Evolutionary conservation across 2,797 vertebrate species (phyloP), one percentile per base, ranked within the genome.

Genomic region (Heterohyrax brucei): DNA sequence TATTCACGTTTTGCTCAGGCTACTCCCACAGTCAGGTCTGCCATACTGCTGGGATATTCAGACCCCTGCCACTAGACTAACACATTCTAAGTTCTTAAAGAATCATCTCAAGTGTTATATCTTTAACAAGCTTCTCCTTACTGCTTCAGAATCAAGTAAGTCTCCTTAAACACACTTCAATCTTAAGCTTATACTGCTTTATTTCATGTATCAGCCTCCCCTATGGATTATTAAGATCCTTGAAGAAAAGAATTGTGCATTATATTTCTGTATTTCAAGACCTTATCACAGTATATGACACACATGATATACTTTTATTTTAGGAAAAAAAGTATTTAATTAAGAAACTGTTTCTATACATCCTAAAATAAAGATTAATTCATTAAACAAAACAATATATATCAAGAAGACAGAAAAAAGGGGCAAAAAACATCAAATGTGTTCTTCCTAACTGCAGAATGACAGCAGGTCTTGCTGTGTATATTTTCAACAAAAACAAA

Each of bases 281-380:
- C 10, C 5, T 30, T 53, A 48, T n/a, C 59, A 95, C n/a, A 77
- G 7, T 89, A 81, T 24, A 26, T 62, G n/a, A 72, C n/a, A 72
- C 18, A 70, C 4, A n/a, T n/a, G 1, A 72, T 21, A 73, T 10
- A 53, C 39, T 39, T 39, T 39, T 70, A 83, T 46, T 64, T 90
- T 84, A 53, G 39, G 81, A 87, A 78, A 77, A 94, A 95, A 95
- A 87, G 28, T 62, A 79, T 18, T 62, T 7, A 85, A 88, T 73
- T 79, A 82, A 4, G 26, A 10, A 94, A 92, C 73, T 75, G 62
- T 9, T 72, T 89, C 87, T 62, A 68, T 75, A 70, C 10, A 88
- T 50, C 22, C 53, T 93, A 72, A 95, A 89, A 83, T 89, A 92
- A 73, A 44, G n/a, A 53, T 75, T 92, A 89, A 59, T 93, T 61